Conservation (phyloP, 2,797 vertebrate genomes). For the Streptopelia turtur region DNA sequence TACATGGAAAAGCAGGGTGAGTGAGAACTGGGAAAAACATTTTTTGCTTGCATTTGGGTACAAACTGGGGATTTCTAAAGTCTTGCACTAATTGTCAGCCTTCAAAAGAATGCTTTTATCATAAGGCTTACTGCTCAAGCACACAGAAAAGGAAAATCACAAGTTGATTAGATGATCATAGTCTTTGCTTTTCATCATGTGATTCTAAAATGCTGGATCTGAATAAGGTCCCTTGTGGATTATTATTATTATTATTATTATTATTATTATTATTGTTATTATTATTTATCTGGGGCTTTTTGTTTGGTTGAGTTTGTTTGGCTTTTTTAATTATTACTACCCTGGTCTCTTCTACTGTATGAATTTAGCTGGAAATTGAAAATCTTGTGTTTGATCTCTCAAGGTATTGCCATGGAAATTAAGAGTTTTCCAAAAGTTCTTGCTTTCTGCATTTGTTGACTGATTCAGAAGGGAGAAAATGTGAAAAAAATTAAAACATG, state of each 20-base stretch:
- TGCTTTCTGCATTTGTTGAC: neutral
- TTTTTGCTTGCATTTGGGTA: neutral
- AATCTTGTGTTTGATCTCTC: conserved; percentile 24
- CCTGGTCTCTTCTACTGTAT: neutral
- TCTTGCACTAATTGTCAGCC: neutral
- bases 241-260: neutral
- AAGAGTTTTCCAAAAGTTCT: conserved; percentile 8
- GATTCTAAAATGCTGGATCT: neutral
- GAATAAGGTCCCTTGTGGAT: neutral
- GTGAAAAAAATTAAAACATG: neutral
- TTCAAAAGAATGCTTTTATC: conserved; percentile 14
- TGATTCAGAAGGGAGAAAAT: neutral
- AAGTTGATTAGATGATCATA: neutral
- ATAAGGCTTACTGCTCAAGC: neutral
- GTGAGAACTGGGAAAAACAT: neutral
- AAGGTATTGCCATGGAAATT: conserved; percentile 42
- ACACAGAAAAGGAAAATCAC: neutral
- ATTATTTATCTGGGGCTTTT: neutral
- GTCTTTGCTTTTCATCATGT: neutral
- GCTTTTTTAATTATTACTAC: neutral
- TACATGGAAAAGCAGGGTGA: neutral
- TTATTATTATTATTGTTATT: neutral
- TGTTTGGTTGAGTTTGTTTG: neutral
- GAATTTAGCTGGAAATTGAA: neutral
- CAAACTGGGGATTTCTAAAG: neutral